Percentiles rank a stretch among this genome's conserved stretches.
These are phyloP conservation scores for Gallirallus australis DNA, from an alignment of 2,797 vertebrate genomes.

Conservation along the genomic window DNA sequence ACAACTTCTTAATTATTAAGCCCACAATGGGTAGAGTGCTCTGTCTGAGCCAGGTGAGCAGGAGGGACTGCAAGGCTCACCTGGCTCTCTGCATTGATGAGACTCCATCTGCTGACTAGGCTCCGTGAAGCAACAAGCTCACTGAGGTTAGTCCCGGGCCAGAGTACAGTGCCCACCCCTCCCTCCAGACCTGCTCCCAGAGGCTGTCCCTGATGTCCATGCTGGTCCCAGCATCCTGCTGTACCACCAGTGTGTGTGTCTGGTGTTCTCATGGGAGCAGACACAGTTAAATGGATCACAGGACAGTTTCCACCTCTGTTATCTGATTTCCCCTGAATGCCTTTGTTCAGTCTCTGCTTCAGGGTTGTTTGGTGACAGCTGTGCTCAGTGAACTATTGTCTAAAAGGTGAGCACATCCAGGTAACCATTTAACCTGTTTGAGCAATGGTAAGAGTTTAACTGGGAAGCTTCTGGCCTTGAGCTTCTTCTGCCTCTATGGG, in stretches of 20 bases:
- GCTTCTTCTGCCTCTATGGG: background rate
- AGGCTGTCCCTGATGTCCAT: accelerated
- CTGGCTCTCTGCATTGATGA: slow-evolving; percentile 18
- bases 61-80: background rate
- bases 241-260: background rate
- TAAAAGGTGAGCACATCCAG: slow-evolving; percentile 20
- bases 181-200: background rate
- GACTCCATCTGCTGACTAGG: background rate
- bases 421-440: background rate
- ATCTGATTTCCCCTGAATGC: slow-evolving; percentile 38
- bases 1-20: slow-evolving; percentile 57
- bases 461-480: background rate
- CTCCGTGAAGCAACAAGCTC: background rate
- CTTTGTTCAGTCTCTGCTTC: slow-evolving; percentile 33
- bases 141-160: background rate
- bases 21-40: background rate
- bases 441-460: background rate
- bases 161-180: background rate
- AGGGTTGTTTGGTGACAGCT: slow-evolving; percentile 62
- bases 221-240: background rate
- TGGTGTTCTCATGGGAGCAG: slow-evolving; percentile 25
- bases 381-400: slow-evolving; percentile 61
- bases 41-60: slow-evolving; percentile 49
- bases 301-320: slow-evolving; percentile 59
- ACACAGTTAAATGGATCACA: slow-evolving; percentile 61